Evolutionary conservation across 1,140 invertebrate species (phyloP).

Genomic region (Drosophila rufa): DNA sequence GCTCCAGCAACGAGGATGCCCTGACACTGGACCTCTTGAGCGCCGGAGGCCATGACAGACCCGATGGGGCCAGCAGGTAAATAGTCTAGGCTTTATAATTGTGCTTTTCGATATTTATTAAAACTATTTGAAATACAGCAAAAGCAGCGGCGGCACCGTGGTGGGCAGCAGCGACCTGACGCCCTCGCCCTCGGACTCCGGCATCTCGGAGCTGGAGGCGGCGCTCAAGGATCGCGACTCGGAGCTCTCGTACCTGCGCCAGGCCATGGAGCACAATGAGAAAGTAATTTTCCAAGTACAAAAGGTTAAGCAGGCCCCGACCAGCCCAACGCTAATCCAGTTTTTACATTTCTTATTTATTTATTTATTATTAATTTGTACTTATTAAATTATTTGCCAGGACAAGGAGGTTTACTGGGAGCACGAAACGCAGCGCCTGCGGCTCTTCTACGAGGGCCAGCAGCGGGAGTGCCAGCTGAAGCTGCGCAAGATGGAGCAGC

Average conservation of each 20-base stretch:
- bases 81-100: too few species aligned
- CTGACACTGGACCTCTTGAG: slow-evolving; percentile 33
- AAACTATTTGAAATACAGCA: slow-evolving; percentile 17
- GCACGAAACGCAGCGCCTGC: slow-evolving; percentile 86
- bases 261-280: slow-evolving; percentile 93
- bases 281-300: slow-evolving; percentile 89
- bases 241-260: slow-evolving; percentile 89
- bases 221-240: slow-evolving; percentile 90
- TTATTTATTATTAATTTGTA: neutral
- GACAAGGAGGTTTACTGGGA: slow-evolving; percentile 83
- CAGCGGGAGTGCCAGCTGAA: slow-evolving; percentile 89
- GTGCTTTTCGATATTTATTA: neutral
- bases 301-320: slow-evolving; percentile 68
- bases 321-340: neutral
- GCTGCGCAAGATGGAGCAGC: slow-evolving; percentile 89
- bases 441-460: slow-evolving; percentile 89
- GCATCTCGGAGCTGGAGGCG: slow-evolving; percentile 92
- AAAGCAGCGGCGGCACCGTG: slow-evolving; percentile 43
- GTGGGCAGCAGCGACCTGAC: slow-evolving; percentile 86
- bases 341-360: neutral
- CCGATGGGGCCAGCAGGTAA: slow-evolving; percentile 60
- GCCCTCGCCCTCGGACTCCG: slow-evolving; percentile 92
- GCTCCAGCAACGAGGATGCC: slow-evolving; percentile 52
- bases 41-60: slow-evolving; percentile 41
- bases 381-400: slow-evolving; percentile 31